Evolutionary conservation across 2,888 invertebrate genomes (phyloP), one percentile per base, ranked within the genome.

Genomic region (Hypomecis atomaria): DNA sequence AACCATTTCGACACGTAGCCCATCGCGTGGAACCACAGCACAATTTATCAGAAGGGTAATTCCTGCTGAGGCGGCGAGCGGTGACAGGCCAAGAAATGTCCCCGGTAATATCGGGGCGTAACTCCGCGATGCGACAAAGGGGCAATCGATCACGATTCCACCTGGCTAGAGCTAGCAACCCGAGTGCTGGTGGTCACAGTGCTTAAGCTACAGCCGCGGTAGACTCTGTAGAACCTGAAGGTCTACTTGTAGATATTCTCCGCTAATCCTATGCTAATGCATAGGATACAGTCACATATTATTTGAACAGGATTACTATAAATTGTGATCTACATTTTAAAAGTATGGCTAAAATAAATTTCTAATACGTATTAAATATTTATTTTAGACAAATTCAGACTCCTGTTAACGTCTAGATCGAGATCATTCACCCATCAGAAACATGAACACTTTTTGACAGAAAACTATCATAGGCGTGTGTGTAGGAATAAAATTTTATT

Each of bases 111-210:
- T 83, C 77, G 77, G 76, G 72, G 76, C 75, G 76, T 70, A 75
- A 77, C 75, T 74, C 72, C 75, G 72, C 75, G 71, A 72, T 76
- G 84, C 81, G 85, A 86, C 88, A 87, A 88, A 86, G 84, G 85
- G 83, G 84, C 88, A 89, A 89, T 90, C 89, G 88, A 90, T 89
- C 90, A 88, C 82, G 76, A 67, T 83, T 84, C 84, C 86, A 89
- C 88, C 88, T 88, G 87, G 81, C 81, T 79, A 81, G 82, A 83
- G 79, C 77, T 78, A 81, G 79, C 82, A 83, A 85, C 84, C 80
- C 85, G 77, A 85, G 88, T 44, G 34, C 36, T 44, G n/a, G 33
- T 36, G 44, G 58, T 33, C 9, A 11, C 63, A 55, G 48, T 33
- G 53, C 42, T 48, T 53, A 36, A 58, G 47, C 10, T 47, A 43